Percentiles rank a stretch among this genome's conserved stretches.
phyloP scores from a whole-genome alignment of 2,888 invertebrate species.

The Lasioglossum villosulum region DNA sequence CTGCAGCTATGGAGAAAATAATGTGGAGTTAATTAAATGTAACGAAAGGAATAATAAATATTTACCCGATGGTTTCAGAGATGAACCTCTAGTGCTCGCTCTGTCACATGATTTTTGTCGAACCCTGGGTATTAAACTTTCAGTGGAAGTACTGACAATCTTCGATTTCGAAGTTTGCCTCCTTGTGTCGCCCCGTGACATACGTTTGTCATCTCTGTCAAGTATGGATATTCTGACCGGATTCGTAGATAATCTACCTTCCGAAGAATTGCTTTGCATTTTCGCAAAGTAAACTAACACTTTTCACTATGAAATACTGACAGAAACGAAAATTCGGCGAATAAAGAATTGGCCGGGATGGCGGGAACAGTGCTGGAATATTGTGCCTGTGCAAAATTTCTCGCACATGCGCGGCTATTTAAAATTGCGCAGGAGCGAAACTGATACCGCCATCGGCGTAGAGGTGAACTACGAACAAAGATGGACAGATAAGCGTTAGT shows the following conservation, averaged over 20 bases:
- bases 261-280: constrained; percentile 46
- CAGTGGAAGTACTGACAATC: constrained; percentile 46
- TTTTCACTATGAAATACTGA: too few relatives aligned
- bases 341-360: too few relatives aligned
- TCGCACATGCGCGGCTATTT: too few relatives aligned
- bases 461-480: too few relatives aligned
- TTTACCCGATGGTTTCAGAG: constrained; percentile 72
- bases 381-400: too few relatives aligned
- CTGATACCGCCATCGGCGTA: too few relatives aligned
- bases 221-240: constrained; percentile 74
- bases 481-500: too few relatives aligned
- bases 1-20: too few relatives aligned
- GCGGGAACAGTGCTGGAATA: too few relatives aligned
- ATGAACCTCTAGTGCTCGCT: constrained; percentile 68
- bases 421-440: too few relatives aligned
- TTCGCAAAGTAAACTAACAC: not conserved
- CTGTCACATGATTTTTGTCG: constrained; percentile 74
- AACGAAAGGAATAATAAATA: not conserved
- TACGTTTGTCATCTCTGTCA: constrained; percentile 71
- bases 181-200: constrained; percentile 64
- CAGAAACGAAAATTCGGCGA: too few relatives aligned
- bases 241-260: constrained; percentile 76
- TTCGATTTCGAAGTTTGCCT: constrained; percentile 65
- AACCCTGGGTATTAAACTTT: constrained; percentile 76
- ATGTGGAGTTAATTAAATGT: too few relatives aligned